These are phyloP conservation scores for Aporrectodea caliginosa DNA, from an alignment of 1,140 invertebrate species.

Conservation along the genomic window DNA sequence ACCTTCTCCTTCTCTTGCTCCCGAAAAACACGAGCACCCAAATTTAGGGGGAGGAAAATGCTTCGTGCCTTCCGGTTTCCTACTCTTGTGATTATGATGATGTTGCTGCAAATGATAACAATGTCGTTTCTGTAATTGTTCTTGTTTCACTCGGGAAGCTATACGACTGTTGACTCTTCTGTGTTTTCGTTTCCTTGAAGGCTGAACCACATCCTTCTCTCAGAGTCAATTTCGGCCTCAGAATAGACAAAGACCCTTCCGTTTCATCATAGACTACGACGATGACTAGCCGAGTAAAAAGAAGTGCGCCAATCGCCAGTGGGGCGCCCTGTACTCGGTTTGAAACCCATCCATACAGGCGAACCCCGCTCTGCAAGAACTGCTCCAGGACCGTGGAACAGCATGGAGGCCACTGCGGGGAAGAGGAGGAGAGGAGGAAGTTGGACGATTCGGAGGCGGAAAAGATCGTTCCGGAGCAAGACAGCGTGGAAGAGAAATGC, in stretches of 20 bases:
- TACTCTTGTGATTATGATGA: too few relatives aligned
- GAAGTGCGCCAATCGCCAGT: not conserved
- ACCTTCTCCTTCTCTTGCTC: too few relatives aligned
- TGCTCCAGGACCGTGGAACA: not conserved
- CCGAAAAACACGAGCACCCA: too few relatives aligned
- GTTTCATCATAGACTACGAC: too few relatives aligned
- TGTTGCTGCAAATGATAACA: too few relatives aligned
- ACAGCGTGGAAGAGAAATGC: too few relatives aligned
- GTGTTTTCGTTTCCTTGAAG: not conserved
- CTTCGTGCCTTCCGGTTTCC: too few relatives aligned
- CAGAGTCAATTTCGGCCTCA: not conserved
- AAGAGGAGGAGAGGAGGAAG: not conserved
- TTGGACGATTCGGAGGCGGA: not conserved
- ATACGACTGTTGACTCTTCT: not conserved
- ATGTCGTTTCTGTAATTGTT: too few relatives aligned
- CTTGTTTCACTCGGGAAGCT: not conserved
- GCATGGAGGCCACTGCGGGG: not conserved
- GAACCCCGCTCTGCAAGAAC: not conserved
- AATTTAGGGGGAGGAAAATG: too few relatives aligned
- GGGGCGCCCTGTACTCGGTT: not conserved
- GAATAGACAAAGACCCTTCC: not conserved
- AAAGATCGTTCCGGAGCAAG: too few relatives aligned
- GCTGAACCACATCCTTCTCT: not conserved
- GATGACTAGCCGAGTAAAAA: not conserved
- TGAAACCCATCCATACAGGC: not conserved